Evolutionary conservation across 2,113 vertebrate species (phyloP).

Genomic region (Antidorcas marsupialis): DNA sequence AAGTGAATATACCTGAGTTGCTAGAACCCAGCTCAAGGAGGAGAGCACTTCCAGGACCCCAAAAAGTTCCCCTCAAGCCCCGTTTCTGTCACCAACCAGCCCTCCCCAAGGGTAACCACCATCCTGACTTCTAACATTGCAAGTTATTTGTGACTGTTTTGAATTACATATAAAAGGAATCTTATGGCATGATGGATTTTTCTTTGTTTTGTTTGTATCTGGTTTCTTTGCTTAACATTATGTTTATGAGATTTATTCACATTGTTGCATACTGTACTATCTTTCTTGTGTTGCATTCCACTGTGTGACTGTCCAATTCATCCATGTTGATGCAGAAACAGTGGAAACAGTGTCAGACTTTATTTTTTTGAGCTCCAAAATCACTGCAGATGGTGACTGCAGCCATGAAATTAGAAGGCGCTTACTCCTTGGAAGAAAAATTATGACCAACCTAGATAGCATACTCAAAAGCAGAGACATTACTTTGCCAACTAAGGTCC

Average conservation of each 20-base stretch:
- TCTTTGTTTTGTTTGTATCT: neutral
- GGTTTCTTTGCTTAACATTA: neutral
- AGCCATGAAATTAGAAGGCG: no score
- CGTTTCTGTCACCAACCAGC: neutral
- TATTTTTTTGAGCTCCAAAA: no score
- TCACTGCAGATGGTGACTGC: no score
- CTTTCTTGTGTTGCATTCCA: neutral
- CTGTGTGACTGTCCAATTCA: neutral
- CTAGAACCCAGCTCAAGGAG: neutral
- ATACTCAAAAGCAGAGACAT: no score
- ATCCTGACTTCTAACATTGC: neutral
- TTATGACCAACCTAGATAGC: no score
- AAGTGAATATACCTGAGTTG: neutral
- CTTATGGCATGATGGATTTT: neutral
- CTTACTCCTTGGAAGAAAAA: no score
- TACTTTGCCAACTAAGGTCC: no score
- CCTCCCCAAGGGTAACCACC: neutral
- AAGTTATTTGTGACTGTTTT: neutral
- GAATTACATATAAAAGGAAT: neutral
- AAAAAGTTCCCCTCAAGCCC: neutral
- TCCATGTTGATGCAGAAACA: neutral
- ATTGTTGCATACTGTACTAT: neutral
- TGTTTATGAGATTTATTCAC: neutral
- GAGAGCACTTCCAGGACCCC: neutral
- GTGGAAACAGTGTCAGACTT: no score